These are phyloP conservation scores for Coccyzus lansbergi DNA, from an alignment of 2,797 vertebrate species.

Conservation along the genomic window DNA sequence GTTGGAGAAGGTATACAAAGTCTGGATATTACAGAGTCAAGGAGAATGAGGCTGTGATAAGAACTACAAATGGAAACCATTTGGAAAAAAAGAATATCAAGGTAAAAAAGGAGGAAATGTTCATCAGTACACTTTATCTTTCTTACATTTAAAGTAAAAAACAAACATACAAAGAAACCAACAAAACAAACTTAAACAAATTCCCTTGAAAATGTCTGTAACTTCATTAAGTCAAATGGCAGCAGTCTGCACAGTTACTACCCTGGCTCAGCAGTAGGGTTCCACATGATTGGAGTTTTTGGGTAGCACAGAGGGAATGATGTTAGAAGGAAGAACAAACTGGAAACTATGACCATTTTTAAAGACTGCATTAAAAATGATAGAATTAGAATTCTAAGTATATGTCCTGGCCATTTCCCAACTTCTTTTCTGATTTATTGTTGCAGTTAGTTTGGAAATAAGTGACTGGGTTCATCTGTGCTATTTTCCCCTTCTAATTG, in stretches of 20 bases:
- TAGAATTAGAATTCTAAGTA: background rate
- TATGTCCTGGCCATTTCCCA: background rate
- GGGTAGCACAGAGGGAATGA: background rate
- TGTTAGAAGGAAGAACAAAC: rapidly evolving
- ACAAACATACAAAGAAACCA: no score
- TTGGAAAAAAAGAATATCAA: background rate
- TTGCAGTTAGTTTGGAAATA: background rate
- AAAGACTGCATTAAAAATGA: background rate
- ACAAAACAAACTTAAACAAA: background rate
- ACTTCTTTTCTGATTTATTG: background rate
- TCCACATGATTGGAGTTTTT: rapidly evolving
- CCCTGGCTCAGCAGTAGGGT: background rate
- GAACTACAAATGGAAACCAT: background rate
- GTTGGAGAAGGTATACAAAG: background rate
- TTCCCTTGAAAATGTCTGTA: background rate
- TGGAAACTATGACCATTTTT: background rate
- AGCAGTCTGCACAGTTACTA: background rate
- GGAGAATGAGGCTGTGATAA: background rate
- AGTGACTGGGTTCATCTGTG: background rate
- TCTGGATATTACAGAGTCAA: background rate
- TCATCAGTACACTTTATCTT: background rate
- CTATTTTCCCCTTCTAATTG: background rate
- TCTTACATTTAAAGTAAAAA: background rate
- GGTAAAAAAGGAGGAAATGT: background rate
- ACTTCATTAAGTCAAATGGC: background rate